Percentiles rank a stretch among this genome's conserved stretches.
These are phyloP conservation scores for Pipistrellus kuhlii DNA, from an alignment of 2,797 vertebrate species.

Conservation along the genomic window DNA sequence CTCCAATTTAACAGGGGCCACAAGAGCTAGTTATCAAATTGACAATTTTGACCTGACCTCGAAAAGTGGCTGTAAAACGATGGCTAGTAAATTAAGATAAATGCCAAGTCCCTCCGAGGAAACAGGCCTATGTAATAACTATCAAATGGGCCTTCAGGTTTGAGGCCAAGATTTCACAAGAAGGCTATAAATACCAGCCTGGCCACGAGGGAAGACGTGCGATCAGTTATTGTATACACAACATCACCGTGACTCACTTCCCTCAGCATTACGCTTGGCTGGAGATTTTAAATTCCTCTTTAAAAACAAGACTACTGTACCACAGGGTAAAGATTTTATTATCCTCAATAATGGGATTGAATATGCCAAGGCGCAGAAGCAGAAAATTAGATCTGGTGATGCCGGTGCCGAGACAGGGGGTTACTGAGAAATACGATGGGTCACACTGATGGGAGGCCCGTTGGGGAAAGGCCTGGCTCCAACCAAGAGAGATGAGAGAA, in stretches of 20 bases:
- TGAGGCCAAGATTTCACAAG: conserved; percentile 61
- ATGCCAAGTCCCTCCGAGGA: conserved; percentile 75
- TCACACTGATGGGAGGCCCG: neutral
- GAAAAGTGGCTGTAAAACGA: conserved; percentile 82
- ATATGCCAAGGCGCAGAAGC: conserved; percentile 65
- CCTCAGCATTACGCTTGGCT: conserved; percentile 70
- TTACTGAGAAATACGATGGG: neutral
- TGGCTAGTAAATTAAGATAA: conserved; percentile 83
- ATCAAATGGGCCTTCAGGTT: conserved; percentile 44
- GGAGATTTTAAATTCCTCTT: conserved; percentile 77
- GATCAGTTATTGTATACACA: conserved; percentile 65
- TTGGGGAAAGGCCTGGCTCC: neutral
- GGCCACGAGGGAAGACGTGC: neutral
- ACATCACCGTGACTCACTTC: conserved; percentile 73
- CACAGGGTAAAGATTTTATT: conserved; percentile 75
- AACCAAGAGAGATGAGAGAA: neutral
- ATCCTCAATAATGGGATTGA: conserved; percentile 70
- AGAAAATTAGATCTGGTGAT: conserved; percentile 72
- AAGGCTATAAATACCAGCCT: conserved; percentile 64
- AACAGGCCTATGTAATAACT: conserved; percentile 66
- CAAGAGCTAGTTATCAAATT: conserved; percentile 84
- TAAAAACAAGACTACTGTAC: conserved; percentile 75
- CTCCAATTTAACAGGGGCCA: conserved; percentile 84
- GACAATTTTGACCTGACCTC: conserved; percentile 84
- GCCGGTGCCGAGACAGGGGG: conserved; percentile 50